phyloP scores from a whole-genome alignment of 1,140 invertebrate genomes.

The Vollenhovia emeryi region DNA sequence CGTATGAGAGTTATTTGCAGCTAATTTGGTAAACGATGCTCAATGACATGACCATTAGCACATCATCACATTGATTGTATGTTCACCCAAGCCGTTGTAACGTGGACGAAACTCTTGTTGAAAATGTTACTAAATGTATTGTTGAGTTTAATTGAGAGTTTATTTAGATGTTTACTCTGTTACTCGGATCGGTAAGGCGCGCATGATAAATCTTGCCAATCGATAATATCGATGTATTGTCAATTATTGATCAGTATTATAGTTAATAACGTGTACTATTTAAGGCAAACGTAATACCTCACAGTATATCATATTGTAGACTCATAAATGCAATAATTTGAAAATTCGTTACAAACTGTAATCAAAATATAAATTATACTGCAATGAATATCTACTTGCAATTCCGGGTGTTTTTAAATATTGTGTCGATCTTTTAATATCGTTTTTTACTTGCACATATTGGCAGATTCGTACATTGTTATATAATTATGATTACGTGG shows the following conservation, averaged over 20 bases:
- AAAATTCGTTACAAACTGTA: not conserved
- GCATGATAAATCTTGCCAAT: not conserved
- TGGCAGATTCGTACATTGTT: not conserved
- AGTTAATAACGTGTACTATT: not conserved
- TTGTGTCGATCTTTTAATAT: not conserved
- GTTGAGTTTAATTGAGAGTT: not conserved
- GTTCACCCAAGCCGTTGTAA: not conserved
- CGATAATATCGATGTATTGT: not conserved
- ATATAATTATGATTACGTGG: not conserved
- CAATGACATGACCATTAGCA: constrained; percentile 78
- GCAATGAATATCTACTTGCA: too few species aligned
- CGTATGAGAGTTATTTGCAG: not conserved
- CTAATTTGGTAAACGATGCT: constrained; percentile 41
- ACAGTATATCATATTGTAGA: not conserved
- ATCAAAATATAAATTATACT: not conserved
- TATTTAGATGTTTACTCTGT: not conserved
- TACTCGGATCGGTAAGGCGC: not conserved
- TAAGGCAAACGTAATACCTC: not conserved
- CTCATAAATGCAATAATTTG: not conserved
- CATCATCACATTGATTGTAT: constrained; percentile 69
- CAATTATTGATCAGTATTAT: not conserved
- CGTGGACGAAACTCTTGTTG: not conserved
- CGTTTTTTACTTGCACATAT: not conserved
- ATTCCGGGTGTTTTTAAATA: not conserved
- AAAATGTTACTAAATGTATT: not conserved